A percentile compares a stretch with the other conserved stretches of the same genome.
These are phyloP conservation scores for Copidosoma floridanum DNA, from an alignment of 1,140 invertebrate genomes.

Conservation along the genomic window DNA sequence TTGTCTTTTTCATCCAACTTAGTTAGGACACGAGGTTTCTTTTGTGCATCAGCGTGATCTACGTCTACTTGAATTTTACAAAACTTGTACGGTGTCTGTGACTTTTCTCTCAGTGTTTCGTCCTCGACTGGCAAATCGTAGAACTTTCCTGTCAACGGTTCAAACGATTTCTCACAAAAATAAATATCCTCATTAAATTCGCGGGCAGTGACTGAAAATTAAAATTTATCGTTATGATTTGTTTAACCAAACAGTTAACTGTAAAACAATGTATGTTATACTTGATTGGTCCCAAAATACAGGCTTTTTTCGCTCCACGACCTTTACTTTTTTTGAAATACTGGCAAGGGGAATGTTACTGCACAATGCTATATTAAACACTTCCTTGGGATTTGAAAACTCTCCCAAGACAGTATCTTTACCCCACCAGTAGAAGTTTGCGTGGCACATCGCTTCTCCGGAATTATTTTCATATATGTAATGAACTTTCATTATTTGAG, in stretches of 20 bases:
- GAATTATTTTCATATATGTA: slow-evolving; percentile 59
- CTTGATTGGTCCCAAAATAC: slow-evolving; percentile 22
- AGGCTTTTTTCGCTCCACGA: slow-evolving; percentile 22
- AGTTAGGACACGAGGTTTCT: slow-evolving; percentile 14
- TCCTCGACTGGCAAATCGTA: background rate
- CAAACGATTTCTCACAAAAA: slow-evolving; percentile 5
- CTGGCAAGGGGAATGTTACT: slow-evolving; percentile 65
- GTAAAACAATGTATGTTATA: no score
- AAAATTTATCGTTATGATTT: no score
- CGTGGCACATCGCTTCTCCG: slow-evolving; percentile 35
- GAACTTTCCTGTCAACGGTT: background rate
- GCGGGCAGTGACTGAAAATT: no score
- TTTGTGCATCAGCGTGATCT: background rate
- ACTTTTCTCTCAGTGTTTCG: background rate
- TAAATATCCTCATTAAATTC: no score
- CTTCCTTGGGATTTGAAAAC: slow-evolving; percentile 72
- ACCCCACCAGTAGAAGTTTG: slow-evolving; percentile 62
- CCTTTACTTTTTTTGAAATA: slow-evolving; percentile 57
- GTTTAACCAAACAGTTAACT: no score
- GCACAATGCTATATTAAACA: slow-evolving; percentile 77
- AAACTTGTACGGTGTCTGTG: background rate
- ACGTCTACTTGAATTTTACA: background rate
- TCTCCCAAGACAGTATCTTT: slow-evolving; percentile 78
- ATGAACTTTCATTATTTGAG: slow-evolving; percentile 64
- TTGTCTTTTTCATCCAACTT: slow-evolving; percentile 23